Base-by-base conservation (phyloP, 2,113 vertebrate species). In the Ciconia stormi region DNA sequence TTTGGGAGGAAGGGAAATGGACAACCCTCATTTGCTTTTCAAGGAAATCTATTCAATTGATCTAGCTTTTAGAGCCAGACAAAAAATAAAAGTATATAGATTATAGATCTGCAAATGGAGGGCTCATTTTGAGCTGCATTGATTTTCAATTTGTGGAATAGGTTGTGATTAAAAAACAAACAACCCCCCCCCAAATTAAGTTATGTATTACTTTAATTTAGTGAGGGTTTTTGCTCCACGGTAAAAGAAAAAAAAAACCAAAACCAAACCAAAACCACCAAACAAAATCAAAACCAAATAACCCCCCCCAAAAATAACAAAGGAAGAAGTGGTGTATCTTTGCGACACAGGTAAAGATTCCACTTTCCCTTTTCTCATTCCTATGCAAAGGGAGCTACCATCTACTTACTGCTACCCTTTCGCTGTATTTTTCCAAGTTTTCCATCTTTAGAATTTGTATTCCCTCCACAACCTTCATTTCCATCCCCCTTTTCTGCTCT, bases 21-120 rank as follows among this genome's bases (percentile, higher is more conserved):
- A 86, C 55, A 88, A 50, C 4, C 10, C 11, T 73, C 44, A 59
- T 82, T 84, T 78, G 34, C n/a, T 69, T 21, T 85, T 71, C 56
- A 40, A 93, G 66, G 14, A 82, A 95, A 92, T 90, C 61, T 50
- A 53, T 93, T 55, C 27, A 49, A 83, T 62, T 94, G 87, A 93
- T 59, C 34, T 56, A 66, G 12, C 46, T 95, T 87, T 93, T 66
- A 82, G 20, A 80, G 32, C 4, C 58, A 88, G 29, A 22, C 38
- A 69, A 81, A 87, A 85, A 34, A 8, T n/a, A 67, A 38, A 73
- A 82, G 52, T 17, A 69, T 20, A 72, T 69, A 55, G 63, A 65
- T 80, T 82, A 46, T 42, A 77, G 46, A 74, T 34, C 58, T 65
- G 34, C 27, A 90, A 90, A 82, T 79, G 36, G 85, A 86, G 9